Base-by-base conservation (phyloP, 2,888 invertebrate genomes). In the Nomada hirtipes region DNA sequence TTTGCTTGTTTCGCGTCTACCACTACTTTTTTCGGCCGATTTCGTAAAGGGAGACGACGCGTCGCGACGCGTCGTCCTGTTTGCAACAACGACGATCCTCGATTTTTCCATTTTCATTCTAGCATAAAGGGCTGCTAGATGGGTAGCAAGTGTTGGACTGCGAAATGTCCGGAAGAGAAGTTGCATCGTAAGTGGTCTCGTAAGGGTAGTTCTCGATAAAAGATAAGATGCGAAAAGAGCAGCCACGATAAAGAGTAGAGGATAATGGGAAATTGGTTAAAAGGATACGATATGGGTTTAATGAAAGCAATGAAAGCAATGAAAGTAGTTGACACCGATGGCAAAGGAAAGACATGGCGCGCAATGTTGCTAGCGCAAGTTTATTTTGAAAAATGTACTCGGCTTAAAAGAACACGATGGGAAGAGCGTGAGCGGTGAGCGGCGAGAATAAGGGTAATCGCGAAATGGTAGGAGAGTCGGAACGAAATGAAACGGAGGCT, bases 401-500 rank as follows among this genome's bases (percentile, higher is more conserved):
- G 55, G 68, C 11, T 63, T 52, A 77, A 60, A 20, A 26, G 60
- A 55, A 47, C 36, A 44, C 11, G n/a, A 10, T 9, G 20, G 26
- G 26, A 2, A 26, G 20, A 57, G 47, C 36, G 36, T 36, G 36
- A 7, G 29, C 29, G 29, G 29, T 29, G 61, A 70, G 57, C 29
- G 63, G 52, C 65, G 72, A 77, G 55, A 47, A 71, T 64, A 61
- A 59, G 47, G 73, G 71, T 79, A 70, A 76, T 74, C 78, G 76
- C 29, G 61, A 76, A 78, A 78, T 60, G 72, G 78, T 63, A 61
- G 64, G 82, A 84, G 86, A 87, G 90, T 88, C 87, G 87, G 88
- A 92, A 91, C 86, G 89, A 91, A 92, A 91, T 91, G 91, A 90
- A 92, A 91, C 87, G 92, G 91, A 91, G 92, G 90, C 92, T 91